Percentiles rank a stretch among this genome's conserved stretches.
These are phyloP conservation scores for Agonopterix heracliana DNA, from an alignment of 2,888 invertebrate genomes.

Conservation along the genomic window DNA sequence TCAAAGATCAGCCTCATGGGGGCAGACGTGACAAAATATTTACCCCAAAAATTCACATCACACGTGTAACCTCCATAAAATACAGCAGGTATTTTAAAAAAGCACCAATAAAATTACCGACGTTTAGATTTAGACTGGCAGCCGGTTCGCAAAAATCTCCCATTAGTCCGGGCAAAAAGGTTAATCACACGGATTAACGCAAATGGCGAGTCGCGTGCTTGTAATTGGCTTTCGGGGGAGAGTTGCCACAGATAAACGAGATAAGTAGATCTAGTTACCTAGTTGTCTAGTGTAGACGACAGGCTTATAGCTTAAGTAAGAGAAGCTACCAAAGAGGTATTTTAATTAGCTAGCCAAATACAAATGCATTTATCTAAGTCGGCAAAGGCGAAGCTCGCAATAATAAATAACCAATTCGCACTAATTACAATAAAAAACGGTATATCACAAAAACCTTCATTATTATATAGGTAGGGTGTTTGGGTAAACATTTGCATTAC, in stretches of 20 bases:
- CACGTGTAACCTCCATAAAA: neutral
- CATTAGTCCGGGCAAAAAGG: constrained; percentile 46
- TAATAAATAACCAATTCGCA: neutral
- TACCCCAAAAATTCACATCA: neutral
- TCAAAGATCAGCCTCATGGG: no score
- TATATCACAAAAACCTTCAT: no score
- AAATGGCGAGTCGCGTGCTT: constrained; percentile 43
- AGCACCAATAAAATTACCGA: constrained; percentile 20
- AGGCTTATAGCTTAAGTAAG: no score
- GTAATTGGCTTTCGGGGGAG: constrained; percentile 38
- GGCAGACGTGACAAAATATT: no score
- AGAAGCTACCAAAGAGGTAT: no score
- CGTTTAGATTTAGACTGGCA: constrained; percentile 30
- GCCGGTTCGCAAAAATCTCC: constrained; percentile 28
- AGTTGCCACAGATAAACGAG: constrained; percentile 16
- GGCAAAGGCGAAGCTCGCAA: neutral
- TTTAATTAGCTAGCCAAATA: no score
- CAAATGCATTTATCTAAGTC: neutral
- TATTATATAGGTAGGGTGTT: no score
- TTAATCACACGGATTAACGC: constrained; percentile 49
- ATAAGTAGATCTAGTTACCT: neutral
- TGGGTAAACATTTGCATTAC: no score
- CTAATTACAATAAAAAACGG: neutral
- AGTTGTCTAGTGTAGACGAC: no score
- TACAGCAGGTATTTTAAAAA: neutral